Base-by-base conservation (phyloP, 2,888 invertebrate species). In the Pantelozetes paolii region DNA sequence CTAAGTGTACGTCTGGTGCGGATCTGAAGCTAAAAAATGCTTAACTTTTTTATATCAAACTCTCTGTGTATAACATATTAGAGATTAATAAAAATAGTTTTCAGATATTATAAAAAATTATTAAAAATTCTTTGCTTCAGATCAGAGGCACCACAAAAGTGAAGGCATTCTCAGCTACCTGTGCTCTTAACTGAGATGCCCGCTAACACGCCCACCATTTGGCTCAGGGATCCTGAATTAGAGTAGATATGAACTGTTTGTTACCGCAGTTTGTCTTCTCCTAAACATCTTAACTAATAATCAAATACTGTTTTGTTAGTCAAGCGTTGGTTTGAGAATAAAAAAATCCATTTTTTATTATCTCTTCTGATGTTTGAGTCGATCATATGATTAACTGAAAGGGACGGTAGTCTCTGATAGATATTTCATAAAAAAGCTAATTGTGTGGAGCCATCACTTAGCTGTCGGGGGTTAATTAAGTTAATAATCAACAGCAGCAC, bases 381-480 rank as follows among this genome's bases (percentile, higher is more conserved):
- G 54, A 28, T 45, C 45, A 15, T 2, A 45, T 45, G 45, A 15
- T 45, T 45, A 18, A 45, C 15, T 15, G 45, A 15, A 18, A 45
- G 45, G 45, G 2, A 45, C 15, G 11, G 45, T 45, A 15, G 45
- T 2, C 15, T 9, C 8, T 45, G 18, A 45, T 15, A 45, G 15
- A 45, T 45, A 45, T 15, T 45, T 15, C 50, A 18, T n/a, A n/a
- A 15, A 50, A 20, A 50, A 50, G 50, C 18, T n/a, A 50, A n/a
- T 13, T 54, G 23, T 54, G 13, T 54, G 28, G n/a, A 23, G 54
- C 28, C 28, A 45, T 45, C 11, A 45, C 20, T 9, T n/a, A 54
- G 23, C 54, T 54, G 54, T 54, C 54, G 54, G 54, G 54, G 54
- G 20, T 23, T 54, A 54, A 54, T 54, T 54, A 54, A 54, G 54